Base-by-base conservation (phyloP, 2,113 vertebrate species). In the Toxotes jaculatrix region DNA sequence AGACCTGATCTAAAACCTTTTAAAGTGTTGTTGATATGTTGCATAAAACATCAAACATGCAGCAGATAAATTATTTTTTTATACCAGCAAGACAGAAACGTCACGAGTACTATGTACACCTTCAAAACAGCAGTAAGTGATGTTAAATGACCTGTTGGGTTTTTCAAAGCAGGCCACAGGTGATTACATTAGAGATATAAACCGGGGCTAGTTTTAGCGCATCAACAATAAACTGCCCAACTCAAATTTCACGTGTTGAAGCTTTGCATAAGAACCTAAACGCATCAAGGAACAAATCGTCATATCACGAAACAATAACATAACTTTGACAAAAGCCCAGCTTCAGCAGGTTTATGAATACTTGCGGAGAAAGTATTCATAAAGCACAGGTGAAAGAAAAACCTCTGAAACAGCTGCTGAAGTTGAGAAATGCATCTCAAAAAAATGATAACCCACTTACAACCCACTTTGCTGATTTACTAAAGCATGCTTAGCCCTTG, bases 401-500 rank as follows among this genome's bases (percentile, higher is more conserved):
- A 27, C 36, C 12, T 8, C 55, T 67, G 68, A 14, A 71, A 14
- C 59, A 45, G 57, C 14, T 13, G 27, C 53, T 65, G 11, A 14
- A 43, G 38, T 32, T 59, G 64, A 27, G 8, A 14, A 61, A 40
- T 36, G 17, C 10, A n/a, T 56, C 21, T 40, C 16, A 59, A 16
- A 13, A 11, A 56, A 63, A 45, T 45, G 34, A 16, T 13, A 47
- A 55, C 10, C 9, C 6, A 42, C 16, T 38, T 17, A 31, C 31
- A 6, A 34, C 14, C 64, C 13, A 47, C 55, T 68, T 45, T 70
- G 49, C 21, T 47, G 3, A 71, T 36, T 63, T 23, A 68, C 40
- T 21, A 43, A 63, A 66, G 43, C 80, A 83, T 47, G 69, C 66
- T n/a, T 34, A 86, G 67, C 69, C 75, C 7, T 32, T 78, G 57